Base-by-base conservation (phyloP, 2,888 invertebrate species). In the Spilosoma lubricipeda region DNA sequence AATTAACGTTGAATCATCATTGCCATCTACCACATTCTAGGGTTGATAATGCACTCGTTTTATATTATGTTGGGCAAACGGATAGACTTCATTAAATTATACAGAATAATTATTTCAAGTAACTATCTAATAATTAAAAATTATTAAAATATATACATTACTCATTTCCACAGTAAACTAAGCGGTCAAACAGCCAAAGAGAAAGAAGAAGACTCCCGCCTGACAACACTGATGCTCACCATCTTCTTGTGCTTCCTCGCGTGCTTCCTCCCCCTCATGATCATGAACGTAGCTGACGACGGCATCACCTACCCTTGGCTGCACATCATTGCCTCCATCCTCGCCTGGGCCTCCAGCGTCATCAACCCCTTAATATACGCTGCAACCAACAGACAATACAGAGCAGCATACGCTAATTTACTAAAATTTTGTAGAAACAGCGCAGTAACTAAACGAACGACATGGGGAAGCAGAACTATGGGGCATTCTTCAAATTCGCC, bases 361-460 rank as follows among this genome's bases (percentile, higher is more conserved):
- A 96, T 98, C 82, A 99, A 99, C 93, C 99, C 99, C 0, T 96
- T 99, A 79, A 98, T 99, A 81, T 99, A 99, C 93, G 98, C 98
- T 7, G 98, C 98, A 13, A 98, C 98, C 83, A 99, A 98, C 91
- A 96, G 98, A 80, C 98, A 98, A 86, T 99, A 99, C 89, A 88
- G 96, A 77, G 96, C 96, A 2, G 97, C 97, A 1, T 97, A 97
- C 86, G 95, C 94, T 5, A 96, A 96, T 84, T 89, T 97, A 36
- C 91, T 97, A 18, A 94, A 92, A 80, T 89, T 94, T 69, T 95
- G 94, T 77, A 91, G 91, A 72, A 94, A 92, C 64, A 94, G 91
- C 69, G 91, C 94, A 0, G 93, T 92, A 1, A 86, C 92, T 3
- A 84, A 90, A 72, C 84, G 94, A 23, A 94, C 95, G 0, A 96